These are phyloP conservation scores for Nyctibius grandis DNA, from an alignment of 2,797 vertebrate genomes.

Conservation along the genomic window DNA sequence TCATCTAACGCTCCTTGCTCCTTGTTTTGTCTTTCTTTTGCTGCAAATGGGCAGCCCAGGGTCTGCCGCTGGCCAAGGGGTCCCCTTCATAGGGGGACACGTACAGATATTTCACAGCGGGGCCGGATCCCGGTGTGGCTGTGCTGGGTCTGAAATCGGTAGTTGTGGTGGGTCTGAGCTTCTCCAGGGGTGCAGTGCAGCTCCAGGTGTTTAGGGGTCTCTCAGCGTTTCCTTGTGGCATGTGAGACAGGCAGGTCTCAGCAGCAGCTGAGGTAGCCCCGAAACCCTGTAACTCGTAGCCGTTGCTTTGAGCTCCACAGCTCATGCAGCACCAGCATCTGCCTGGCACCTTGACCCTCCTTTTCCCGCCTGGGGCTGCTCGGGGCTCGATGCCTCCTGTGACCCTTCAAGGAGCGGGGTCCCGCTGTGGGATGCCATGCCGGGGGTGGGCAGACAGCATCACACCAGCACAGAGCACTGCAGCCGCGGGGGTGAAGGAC, in stretches of 20 bases:
- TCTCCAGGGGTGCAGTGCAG: not conserved
- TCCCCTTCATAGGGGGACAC: rapidly evolving
- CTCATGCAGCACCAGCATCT: rapidly evolving
- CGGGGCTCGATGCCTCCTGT: rapidly evolving
- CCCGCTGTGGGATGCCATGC: rapidly evolving
- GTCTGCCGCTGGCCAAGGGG: rapidly evolving
- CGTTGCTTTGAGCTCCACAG: rapidly evolving
- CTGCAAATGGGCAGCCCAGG: not conserved
- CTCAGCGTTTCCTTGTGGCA: not conserved
- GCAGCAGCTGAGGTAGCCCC: not conserved
- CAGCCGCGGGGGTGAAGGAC: rapidly evolving
- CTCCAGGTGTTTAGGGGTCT: not conserved
- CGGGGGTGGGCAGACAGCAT: rapidly evolving
- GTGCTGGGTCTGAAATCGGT: not conserved
- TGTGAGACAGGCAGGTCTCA: rapidly evolving
- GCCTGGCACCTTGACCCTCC: not conserved
- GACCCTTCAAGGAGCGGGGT: rapidly evolving
- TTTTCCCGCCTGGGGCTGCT: not conserved
- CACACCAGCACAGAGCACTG: rapidly evolving
- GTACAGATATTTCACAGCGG: rapidly evolving
- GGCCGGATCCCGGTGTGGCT: not conserved
- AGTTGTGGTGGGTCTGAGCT: not conserved
- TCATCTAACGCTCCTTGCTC: not conserved
- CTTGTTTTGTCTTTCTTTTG: not conserved
- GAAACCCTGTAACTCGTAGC: rapidly evolving